Evolutionary conservation across 2,797 vertebrate species (phyloP).

Genomic region (Xiphophorus birchmanni): DNA sequence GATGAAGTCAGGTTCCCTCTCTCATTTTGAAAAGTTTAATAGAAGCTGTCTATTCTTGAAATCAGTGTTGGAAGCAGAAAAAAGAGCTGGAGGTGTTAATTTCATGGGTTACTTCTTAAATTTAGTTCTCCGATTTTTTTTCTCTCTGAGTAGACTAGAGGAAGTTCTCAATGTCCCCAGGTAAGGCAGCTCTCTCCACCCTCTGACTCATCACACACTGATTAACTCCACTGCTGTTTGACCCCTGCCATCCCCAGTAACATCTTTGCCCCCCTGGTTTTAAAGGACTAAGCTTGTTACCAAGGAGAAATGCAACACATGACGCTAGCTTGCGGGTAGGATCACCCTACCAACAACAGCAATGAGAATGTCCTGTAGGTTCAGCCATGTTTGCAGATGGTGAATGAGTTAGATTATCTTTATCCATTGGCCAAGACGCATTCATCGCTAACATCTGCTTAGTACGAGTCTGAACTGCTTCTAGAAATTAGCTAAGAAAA

Average conservation of each 20-base stretch:
- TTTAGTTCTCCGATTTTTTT: conserved; percentile 82
- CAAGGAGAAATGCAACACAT: conserved; percentile 14
- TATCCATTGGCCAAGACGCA: conserved; percentile 45
- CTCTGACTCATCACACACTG: conserved; percentile 68
- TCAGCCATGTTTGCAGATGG: conserved; percentile 61
- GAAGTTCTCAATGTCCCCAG: conserved; percentile 81
- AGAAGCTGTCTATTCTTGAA: conserved; percentile 72
- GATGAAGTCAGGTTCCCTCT: conserved; percentile 64
- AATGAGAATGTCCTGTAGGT: conserved; percentile 43
- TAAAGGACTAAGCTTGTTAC: conserved; percentile 43
- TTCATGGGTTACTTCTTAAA: conserved; percentile 87
- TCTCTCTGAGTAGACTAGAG: conserved; percentile 80
- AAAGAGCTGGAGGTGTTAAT: conserved; percentile 85
- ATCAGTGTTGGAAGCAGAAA: conserved; percentile 76
- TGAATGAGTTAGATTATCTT: conserved; percentile 55
- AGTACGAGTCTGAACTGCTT: conserved; percentile 21
- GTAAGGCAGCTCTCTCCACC: conserved; percentile 68
- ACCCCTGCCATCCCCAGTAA: conserved; percentile 46
- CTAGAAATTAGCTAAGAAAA: conserved; percentile 27
- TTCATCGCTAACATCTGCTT: conserved; percentile 55
- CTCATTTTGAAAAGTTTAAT: conserved; percentile 76
- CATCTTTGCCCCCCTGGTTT: conserved; percentile 14
- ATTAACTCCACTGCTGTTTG: conserved; percentile 58
- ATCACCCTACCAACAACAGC: conserved; percentile 40
- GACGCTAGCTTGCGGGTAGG: conserved; percentile 4